Conservation (phyloP, 2,113 vertebrate species). For the Orcinus orca region DNA sequence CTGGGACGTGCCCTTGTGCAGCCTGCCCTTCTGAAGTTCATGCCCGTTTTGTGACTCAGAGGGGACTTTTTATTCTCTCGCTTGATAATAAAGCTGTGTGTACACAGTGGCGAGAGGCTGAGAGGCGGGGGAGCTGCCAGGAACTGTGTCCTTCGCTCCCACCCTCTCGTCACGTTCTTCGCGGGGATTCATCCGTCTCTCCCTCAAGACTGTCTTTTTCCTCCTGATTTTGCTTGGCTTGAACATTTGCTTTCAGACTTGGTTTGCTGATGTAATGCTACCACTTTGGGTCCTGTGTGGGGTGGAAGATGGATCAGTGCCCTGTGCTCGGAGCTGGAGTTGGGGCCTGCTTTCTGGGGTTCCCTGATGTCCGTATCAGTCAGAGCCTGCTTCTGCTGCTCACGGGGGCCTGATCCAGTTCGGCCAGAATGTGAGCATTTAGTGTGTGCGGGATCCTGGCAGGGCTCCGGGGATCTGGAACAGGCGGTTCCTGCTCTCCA, state of each 20-base stretch:
- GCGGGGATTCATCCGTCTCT: not conserved
- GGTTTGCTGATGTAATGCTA: not conserved
- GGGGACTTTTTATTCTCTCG: not conserved
- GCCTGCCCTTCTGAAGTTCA: not conserved
- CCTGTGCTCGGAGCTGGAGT: not conserved
- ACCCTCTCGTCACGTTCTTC: not conserved
- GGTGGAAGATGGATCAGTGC: not conserved
- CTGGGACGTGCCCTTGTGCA: not conserved
- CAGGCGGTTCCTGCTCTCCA: not conserved
- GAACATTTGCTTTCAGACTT: not conserved
- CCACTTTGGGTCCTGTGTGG: not conserved
- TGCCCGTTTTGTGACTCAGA: not conserved
- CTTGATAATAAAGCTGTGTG: not conserved
- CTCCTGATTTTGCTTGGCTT: not conserved
- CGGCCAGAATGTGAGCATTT: fast-evolving
- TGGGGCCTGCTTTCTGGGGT: not conserved
- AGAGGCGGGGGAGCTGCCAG: fast-evolving
- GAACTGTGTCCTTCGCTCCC: no score
- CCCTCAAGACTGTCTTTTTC: not conserved
- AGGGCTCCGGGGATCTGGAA: not conserved
- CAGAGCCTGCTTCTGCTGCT: no score
- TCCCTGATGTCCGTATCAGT: fast-evolving
- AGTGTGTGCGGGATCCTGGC: not conserved
- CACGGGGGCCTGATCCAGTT: fast-evolving
- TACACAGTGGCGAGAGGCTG: not conserved